phyloP scores from a whole-genome alignment of 1,140 invertebrate species.

The Manduca sexta region DNA sequence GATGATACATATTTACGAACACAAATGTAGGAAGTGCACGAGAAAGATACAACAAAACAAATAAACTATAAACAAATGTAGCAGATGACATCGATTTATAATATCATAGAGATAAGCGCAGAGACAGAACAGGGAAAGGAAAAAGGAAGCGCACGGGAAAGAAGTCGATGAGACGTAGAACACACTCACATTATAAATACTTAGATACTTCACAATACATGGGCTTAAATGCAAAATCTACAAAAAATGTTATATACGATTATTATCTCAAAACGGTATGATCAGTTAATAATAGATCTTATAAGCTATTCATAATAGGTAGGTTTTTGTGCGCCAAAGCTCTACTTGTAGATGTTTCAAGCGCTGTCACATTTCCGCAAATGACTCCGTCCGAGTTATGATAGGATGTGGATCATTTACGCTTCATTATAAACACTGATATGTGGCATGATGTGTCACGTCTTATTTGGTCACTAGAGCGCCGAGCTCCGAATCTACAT shows the following conservation, averaged over 20 bases:
- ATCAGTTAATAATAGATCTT: conserved; percentile 59
- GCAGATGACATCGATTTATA: too few species aligned
- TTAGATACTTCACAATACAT: conserved; percentile 57
- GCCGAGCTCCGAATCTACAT: conserved; percentile 18
- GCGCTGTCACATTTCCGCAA: conserved; percentile 33
- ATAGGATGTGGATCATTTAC: background rate
- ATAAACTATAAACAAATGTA: background rate
- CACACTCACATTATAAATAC: conserved; percentile 62
- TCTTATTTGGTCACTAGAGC: conserved; percentile 54
- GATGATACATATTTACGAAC: conserved; percentile 10
- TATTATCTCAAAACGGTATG: conserved; percentile 60
- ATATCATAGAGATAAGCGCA: background rate
- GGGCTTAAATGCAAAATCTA: conserved; percentile 68
- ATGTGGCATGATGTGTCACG: conserved; percentile 69
- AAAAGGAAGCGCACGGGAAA: conserved; percentile 1
- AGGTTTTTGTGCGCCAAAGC: conserved; percentile 65
- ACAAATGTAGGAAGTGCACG: too few species aligned
- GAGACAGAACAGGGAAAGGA: background rate
- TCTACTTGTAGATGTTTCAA: conserved; percentile 57
- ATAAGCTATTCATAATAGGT: conserved; percentile 56
- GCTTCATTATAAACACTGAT: conserved; percentile 37
- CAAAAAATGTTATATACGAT: conserved; percentile 66
- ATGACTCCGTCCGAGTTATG: conserved; percentile 4
- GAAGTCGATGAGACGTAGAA: conserved; percentile 44
- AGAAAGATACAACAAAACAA: background rate